A percentile compares a stretch with the other conserved stretches of the same genome.
phyloP scores from a whole-genome alignment of 2,113 vertebrate genomes.

The Grallaria varia region DNA sequence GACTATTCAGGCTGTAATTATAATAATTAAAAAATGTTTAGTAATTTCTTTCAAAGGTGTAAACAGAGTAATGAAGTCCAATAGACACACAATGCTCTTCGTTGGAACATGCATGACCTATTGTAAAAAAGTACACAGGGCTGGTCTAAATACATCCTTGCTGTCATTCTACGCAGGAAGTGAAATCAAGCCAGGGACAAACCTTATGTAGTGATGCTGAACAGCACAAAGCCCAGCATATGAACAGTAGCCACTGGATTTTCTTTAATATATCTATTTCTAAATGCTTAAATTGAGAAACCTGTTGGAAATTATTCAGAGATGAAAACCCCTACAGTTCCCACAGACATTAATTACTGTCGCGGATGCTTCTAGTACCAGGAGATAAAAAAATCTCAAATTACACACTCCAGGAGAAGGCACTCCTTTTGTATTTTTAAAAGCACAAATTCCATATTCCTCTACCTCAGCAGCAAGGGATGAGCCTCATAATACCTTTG shows the following conservation, averaged over 20 bases:
- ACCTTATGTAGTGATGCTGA: conserved; percentile 13
- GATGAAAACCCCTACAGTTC: background rate
- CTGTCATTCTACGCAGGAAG: conserved; percentile 60
- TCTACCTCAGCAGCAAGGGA: background rate
- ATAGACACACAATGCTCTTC: conserved; percentile 44
- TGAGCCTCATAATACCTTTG: background rate
- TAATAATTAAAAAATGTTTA: conserved; percentile 42
- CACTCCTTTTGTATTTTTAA: background rate
- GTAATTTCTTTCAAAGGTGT: conserved; percentile 49
- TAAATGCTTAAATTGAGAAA: background rate
- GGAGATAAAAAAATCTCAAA: background rate
- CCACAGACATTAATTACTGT: background rate
- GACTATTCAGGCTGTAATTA: conserved; percentile 30
- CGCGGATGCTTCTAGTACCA: background rate
- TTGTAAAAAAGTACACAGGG: conserved; percentile 55
- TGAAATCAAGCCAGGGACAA: conserved; percentile 60
- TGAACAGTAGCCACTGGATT: background rate
- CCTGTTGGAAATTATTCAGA: background rate
- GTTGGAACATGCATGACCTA: conserved; percentile 43
- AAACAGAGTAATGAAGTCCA: conserved; percentile 47
- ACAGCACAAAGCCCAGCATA: background rate
- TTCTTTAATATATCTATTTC: background rate
- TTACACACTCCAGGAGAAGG: background rate
- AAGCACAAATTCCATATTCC: background rate
- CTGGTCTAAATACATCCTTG: conserved; percentile 58